Evolutionary conservation across 1,140 invertebrate species (phyloP).

Genomic region (Epicauta chinensis): DNA sequence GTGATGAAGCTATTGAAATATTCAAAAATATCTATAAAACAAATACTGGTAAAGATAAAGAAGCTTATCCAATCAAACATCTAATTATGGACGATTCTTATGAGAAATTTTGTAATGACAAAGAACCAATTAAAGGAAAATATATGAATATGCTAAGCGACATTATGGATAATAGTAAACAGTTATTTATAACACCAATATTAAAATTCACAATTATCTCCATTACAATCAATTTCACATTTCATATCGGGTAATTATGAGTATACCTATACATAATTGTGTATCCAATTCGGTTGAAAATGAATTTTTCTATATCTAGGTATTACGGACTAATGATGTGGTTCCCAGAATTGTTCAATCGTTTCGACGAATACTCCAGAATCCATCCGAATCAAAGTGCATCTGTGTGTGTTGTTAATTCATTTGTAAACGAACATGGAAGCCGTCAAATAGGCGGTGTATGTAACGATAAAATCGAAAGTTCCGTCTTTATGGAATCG

Average conservation of each 20-base stretch:
- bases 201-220: slow-evolving; percentile 75
- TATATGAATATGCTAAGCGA: slow-evolving; percentile 64
- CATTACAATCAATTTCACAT: slow-evolving; percentile 80
- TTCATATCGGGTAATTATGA: slow-evolving; percentile 69
- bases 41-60: slow-evolving; percentile 67
- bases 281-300: slow-evolving; percentile 5
- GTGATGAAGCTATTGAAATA: slow-evolving; percentile 71
- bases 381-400: slow-evolving; percentile 53
- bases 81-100: slow-evolving; percentile 60
- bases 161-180: slow-evolving; percentile 72
- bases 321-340: slow-evolving; percentile 89
- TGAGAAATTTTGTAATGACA: slow-evolving; percentile 18
- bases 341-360: slow-evolving; percentile 85
- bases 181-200: slow-evolving; percentile 70
- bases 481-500: slow-evolving; percentile 75
- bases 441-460: slow-evolving; percentile 51
- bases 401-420: slow-evolving; percentile 69
- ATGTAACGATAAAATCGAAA: slow-evolving; percentile 65
- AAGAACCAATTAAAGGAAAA: slow-evolving; percentile 51
- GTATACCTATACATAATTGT: slow-evolving; percentile 6
- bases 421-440: slow-evolving; percentile 62
- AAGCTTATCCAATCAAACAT: slow-evolving; percentile 71
- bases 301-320: slow-evolving; percentile 39
- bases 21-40: slow-evolving; percentile 72
- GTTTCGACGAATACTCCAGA: slow-evolving; percentile 64